Base-by-base conservation (phyloP, 1,140 invertebrate genomes). In the Neocloeon triangulifer region DNA sequence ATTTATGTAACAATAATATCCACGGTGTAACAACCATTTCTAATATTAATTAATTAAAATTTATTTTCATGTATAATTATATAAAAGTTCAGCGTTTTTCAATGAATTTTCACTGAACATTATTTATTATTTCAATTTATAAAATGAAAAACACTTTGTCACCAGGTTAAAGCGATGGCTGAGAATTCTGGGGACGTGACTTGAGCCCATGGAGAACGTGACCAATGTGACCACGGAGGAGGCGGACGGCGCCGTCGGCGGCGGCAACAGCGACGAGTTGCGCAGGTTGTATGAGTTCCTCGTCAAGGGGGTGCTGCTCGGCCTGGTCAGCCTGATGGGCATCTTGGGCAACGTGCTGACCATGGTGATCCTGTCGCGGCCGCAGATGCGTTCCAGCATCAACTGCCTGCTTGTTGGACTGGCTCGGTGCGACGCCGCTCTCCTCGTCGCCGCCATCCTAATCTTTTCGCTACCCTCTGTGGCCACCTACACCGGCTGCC, bases 321-420 rank as follows among this genome's bases (percentile, higher is more conserved):
- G 82, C 44, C 47, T 74, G 9, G 67, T 91, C 10, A 79, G 81
- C 29, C 44, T 75, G 1, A 68, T 85, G 17, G 88, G 89, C 0
- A 69, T 94, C 19, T 55, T 92, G 2, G 85, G 85, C 32, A 94
- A 94, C 50, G 60, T 74, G 15, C 72, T 92, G 12, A 80, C 81
- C 1, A 84, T 91, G 58, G 71, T 86, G 14, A 86, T 95, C 18
- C 58, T 94, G 6, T 82, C 75, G 9, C 63, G 84, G 20, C 84
- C 81, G 0, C 82, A 89, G 45, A 92, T 92, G 86, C 68, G 74
- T 41, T 88, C 81, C 6, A 88, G 84, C 39, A 88, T 92, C 40
- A 94, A 92, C 56, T 88, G 85, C 46, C 64, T 91, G 35, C 64
- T 94, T 4, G 81, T 82, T 23, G 84, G 84, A 2, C 61, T 94